Evolutionary conservation across 1,140 invertebrate species (phyloP), one percentile per base, ranked within the genome.

Genomic region (Caenorhabditis elegans): DNA sequence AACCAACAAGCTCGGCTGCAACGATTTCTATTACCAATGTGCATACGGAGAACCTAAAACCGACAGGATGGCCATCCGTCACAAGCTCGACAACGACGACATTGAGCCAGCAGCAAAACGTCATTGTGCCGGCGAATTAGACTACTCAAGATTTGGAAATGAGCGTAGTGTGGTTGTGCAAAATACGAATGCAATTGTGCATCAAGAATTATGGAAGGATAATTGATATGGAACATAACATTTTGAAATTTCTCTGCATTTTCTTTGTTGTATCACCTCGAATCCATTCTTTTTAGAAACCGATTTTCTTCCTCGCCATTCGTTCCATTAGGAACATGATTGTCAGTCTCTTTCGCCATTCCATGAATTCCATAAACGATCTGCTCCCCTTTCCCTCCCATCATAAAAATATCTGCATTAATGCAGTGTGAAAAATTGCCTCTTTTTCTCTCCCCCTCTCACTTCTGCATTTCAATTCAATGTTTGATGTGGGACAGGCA

Each of bases 401-500:
- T 8, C 17, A 39, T 11, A 11, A 39, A 70, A 70, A 70, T 70
- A 70, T 70, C 60, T 70, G 60, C 60, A 70, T 70, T 70, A 70
- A 70, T 70, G 60, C 60, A 70, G 60, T 70, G 60, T 43, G 53
- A 70, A 39, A 70, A 70, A 34, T 60, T 31, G 26, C 31, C 55
- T 70, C 31, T 70, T 39, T 70, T 39, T 39, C 60, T 70, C 60
- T 70, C 8, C 11, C 13, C 17, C 11, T 60, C 28, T 26, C 49
- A 13, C 11, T 43, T 43, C 17, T 70, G 19, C 60, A 70, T 70
- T 70, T 70, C 60, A 36, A 70, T 70, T 70, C 60, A 70, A 39
- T 70, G 60, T 70, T 70, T 70, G 60, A 24, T 70, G 60, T 70
- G 60, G 34, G n/a, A 39, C 60, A 70, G 53, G 60, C 60, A 70